Evolutionary conservation across 2,113 vertebrate genomes (phyloP).

Genomic region (Pycnonotus jocosus): DNA sequence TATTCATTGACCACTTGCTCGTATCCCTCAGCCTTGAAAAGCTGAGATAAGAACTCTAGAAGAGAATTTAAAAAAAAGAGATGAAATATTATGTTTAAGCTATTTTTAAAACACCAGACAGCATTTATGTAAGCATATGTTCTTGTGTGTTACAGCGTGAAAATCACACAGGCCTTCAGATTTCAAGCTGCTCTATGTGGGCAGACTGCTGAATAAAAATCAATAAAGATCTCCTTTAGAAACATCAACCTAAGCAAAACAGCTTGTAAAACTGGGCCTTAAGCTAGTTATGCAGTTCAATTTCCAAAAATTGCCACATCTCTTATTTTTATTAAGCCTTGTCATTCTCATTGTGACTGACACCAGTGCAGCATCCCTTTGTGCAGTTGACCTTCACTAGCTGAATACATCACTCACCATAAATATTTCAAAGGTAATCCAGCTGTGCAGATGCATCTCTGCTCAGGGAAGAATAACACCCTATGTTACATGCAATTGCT

Average conservation of each 20-base stretch:
- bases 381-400: not conserved
- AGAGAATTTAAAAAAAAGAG: not conserved
- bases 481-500: not conserved
- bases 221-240: not conserved
- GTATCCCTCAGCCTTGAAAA: constrained; percentile 80
- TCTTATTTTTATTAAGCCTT: not conserved
- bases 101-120: constrained; percentile 12
- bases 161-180: not conserved
- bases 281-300: not conserved
- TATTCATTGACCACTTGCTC: constrained; percentile 81
- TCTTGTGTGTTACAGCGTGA: not conserved
- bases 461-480: not conserved
- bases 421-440: not conserved
- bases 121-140: not conserved
- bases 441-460: not conserved
- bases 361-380: not conserved
- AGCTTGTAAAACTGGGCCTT: not conserved
- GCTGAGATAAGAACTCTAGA: constrained; percentile 81
- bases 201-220: not conserved
- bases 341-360: not conserved
- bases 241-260: not conserved
- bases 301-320: not conserved
- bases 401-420: not conserved
- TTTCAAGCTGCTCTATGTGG: not conserved
- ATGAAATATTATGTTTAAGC: not conserved